Evolutionary conservation across 2,797 vertebrate species (phyloP), one percentile per base, ranked within the genome.

Genomic region (Ammospiza maritima): DNA sequence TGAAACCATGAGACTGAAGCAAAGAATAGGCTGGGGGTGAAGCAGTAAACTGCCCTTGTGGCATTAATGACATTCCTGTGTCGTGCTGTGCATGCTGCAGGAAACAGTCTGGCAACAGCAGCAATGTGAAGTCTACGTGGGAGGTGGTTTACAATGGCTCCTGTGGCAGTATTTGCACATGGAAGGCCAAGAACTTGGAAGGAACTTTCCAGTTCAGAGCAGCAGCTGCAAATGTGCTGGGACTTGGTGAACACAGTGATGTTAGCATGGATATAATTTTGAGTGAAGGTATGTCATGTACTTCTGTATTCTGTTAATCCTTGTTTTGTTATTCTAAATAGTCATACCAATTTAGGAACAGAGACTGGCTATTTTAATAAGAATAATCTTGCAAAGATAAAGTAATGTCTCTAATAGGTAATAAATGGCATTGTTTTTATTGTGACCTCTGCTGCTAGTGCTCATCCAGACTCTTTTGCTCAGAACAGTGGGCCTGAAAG

Each of bases 151-250:
- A 97, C 94, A 98, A 98, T 25, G 97, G 96, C 23, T 98, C 97
- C 56, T 98, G 98, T 83, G 61, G 25, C 81, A 96, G 85, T 66
- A 78, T 97, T 94, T 98, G 98, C 88, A 95, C 34, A 6, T 98
- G 98, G 98, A 97, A 94, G 23, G 85, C 96, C 47, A 79, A 96
- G 91, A 93, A 88, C 61, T 66, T 97, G 69, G 91, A 94, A 89
- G 98, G 98, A 96, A 94, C 92, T 65, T 98, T 97, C 79, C 98
- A 96, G 54, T 97, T 98, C 66, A 97, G 97, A 97, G 97, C 56
- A 42, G 95, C 93, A 91, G 97, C 98, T 96, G 97, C 96, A 88
- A 98, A 98, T 87, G 17, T 27, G 11, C 81, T 98, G 79, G 98
- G 98, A 13, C 85, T 98, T 93, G 96, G 97, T 73, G 95, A 98